A percentile compares a stretch with the other conserved stretches of the same genome.
Conservation (phyloP, 2,888 invertebrate genomes). For the Subacronicta megacephala region DNA sequence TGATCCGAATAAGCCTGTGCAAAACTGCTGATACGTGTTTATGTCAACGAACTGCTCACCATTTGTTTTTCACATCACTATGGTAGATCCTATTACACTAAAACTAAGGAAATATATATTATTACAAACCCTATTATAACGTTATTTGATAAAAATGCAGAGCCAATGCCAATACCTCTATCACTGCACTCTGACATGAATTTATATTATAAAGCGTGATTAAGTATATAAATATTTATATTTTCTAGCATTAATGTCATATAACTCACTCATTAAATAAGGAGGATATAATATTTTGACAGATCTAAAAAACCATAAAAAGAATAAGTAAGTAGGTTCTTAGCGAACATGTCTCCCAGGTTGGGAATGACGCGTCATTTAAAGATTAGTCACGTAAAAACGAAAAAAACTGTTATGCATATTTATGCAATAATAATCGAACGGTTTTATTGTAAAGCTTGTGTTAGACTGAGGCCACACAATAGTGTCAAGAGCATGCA, state of each 20-base stretch:
- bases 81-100: no score
- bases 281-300: conserved; percentile 25
- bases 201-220: background rate
- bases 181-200: no score
- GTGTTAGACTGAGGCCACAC: conserved; percentile 66
- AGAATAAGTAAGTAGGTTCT: conserved; percentile 7
- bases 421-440: conserved; percentile 63
- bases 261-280: conserved; percentile 13
- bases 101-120: no score
- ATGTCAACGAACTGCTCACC: no score
- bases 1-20: no score
- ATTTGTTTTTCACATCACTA: no score
- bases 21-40: no score
- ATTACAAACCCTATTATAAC: no score
- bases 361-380: conserved; percentile 1
- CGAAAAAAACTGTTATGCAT: conserved; percentile 59
- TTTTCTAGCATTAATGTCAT: conserved; percentile 15
- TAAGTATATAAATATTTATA: background rate
- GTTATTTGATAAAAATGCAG: no score
- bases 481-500: conserved; percentile 65
- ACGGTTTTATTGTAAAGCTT: conserved; percentile 55
- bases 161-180: no score
- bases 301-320: conserved; percentile 34
- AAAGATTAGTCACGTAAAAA: conserved; percentile 47
- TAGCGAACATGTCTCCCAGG: conserved; percentile 3